Percentiles rank a stretch among this genome's conserved stretches.
Evolutionary conservation across 2,113 vertebrate genomes (phyloP).

Genomic region (Mugil cephalus): DNA sequence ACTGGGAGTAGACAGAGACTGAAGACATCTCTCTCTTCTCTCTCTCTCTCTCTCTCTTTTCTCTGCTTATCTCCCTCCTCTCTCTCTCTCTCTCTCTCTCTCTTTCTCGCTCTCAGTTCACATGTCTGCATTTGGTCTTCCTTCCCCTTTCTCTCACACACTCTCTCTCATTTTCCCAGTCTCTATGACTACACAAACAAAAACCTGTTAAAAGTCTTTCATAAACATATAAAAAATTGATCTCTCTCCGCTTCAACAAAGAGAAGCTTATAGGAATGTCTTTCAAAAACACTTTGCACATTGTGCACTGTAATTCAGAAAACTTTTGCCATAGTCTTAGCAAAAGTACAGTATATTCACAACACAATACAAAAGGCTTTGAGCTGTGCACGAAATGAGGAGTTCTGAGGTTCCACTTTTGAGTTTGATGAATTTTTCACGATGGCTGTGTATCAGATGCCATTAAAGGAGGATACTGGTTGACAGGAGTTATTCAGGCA

Average conservation of each 20-base stretch:
- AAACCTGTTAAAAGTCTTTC: constrained; percentile 61
- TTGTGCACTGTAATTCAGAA: constrained; percentile 13
- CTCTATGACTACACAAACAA: constrained; percentile 63
- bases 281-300: constrained; percentile 17
- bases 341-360: constrained; percentile 39
- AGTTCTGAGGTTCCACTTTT: constrained; percentile 12
- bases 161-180: constrained; percentile 54
- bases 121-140: constrained; percentile 46
- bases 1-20: constrained; percentile 79
- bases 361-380: constrained; percentile 48
- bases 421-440: constrained; percentile 62
- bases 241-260: constrained; percentile 52
- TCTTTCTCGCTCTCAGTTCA: constrained; percentile 44
- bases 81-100: constrained; percentile 33
- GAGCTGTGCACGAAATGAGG: constrained; percentile 31
- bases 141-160: constrained; percentile 55
- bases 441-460: constrained; percentile 14
- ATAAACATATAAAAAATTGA: constrained; percentile 66
- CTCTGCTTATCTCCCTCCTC: constrained; percentile 10
- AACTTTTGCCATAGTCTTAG: constrained; percentile 27
- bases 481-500: too few species aligned
- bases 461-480: constrained; percentile 18
- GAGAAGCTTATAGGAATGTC: constrained; percentile 31
- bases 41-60: constrained; percentile 34
- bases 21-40: constrained; percentile 72